Evolutionary conservation across 2,113 vertebrate species (phyloP), one percentile per base, ranked within the genome.

Genomic region (Dicrurus megarhynchus): DNA sequence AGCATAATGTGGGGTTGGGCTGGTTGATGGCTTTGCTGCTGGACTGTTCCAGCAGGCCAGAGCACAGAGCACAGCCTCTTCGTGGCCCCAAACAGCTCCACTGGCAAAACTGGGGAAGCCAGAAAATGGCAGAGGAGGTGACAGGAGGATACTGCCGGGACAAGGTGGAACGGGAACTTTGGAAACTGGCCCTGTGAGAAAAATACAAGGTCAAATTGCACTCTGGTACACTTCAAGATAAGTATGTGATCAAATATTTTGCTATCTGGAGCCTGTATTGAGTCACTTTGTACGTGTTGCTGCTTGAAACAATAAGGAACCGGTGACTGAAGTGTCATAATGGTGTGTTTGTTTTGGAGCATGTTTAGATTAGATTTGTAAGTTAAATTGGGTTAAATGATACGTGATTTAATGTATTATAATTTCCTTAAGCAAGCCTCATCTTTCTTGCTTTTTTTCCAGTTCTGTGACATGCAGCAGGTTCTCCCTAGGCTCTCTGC

Each of bases 1-100:
- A 57, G 8, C 3, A 4, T 23, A 28, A n/a, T 0, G 0, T 52
- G 24, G 6, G 10, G 2, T 3, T 42, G 55, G 18, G 1, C 11
- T 81, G 32, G 16, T 28, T 71, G 71, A 3, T 42, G 44, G 30
- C 11, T 69, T 61, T 61, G 19, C 22, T 90, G 20, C 32, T 87
- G 70, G 44, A 4, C 52, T 87, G 18, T 71, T 78, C 86, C 22
- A 44, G 21, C 24, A 60, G 33, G 35, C 56, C 70, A 87, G 74
- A 79, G 32, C 27, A 76, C 75, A 67, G 65, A 75, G 22, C 14
- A 71, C 24, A 61, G 23, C 61, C 57, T 79, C 18, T 3, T 37
- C 3, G 0, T 13, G 13, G 23, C 17, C 42, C 35, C 35, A 39
- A 1, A 52, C 9, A 68, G 26, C 49, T 74, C n/a, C n/a, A 6